These are phyloP conservation scores for Drosophila affinis DNA, from an alignment of 2,888 invertebrate species.

Conservation along the genomic window DNA sequence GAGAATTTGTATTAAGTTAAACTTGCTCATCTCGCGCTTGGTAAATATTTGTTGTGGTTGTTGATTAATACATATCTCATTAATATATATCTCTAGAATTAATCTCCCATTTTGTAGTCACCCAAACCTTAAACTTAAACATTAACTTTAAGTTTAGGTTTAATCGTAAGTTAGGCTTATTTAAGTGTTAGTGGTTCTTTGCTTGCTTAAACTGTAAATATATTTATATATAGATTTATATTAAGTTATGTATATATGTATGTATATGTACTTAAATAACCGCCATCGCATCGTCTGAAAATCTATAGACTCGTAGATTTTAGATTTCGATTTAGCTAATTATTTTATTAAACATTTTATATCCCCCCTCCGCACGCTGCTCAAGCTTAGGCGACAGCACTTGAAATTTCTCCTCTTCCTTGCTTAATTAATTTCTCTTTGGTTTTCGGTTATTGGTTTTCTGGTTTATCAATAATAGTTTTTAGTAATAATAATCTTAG, in stretches of 20 bases:
- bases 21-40: slow-evolving; percentile 58
- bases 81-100: slow-evolving; percentile 33
- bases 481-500: slow-evolving; percentile 54
- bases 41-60: slow-evolving; percentile 57
- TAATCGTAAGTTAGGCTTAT: slow-evolving; percentile 71
- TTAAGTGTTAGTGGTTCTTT: slow-evolving; percentile 80
- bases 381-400: slow-evolving; percentile 56
- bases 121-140: slow-evolving; percentile 53
- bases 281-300: slow-evolving; percentile 50
- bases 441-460: slow-evolving; percentile 11
- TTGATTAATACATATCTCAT: slow-evolving; percentile 55
- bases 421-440: slow-evolving; percentile 1
- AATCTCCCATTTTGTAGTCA: slow-evolving; percentile 54
- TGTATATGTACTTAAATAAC: slow-evolving; percentile 65
- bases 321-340: slow-evolving; percentile 43
- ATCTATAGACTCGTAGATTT: slow-evolving; percentile 50
- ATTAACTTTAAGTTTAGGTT: slow-evolving; percentile 58
- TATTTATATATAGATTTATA: slow-evolving; percentile 45
- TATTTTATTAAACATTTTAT: slow-evolving; percentile 40
- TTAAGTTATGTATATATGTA: slow-evolving; percentile 40
- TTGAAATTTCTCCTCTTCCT: slow-evolving; percentile 36
- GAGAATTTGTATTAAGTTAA: slow-evolving; percentile 53
- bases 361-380: slow-evolving; percentile 30
- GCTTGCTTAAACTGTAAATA: slow-evolving; percentile 73
- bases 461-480: slow-evolving; percentile 49